Base-by-base conservation (phyloP, 1,140 invertebrate species). In the Capitella teleta region DNA sequence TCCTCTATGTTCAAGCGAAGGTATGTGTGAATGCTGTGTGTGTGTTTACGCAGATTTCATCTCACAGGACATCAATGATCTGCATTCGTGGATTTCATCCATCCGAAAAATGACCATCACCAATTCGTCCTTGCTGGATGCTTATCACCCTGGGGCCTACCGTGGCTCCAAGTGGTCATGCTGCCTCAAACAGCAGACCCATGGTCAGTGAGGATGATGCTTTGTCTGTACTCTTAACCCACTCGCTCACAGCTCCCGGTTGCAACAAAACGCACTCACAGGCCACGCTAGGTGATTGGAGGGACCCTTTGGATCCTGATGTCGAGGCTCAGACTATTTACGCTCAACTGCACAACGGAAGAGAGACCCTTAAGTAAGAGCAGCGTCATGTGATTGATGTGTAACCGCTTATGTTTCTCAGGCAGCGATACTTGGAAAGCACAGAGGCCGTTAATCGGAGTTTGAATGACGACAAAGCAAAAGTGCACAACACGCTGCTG, bases 1-100 rank as follows among this genome's bases (percentile, higher is more conserved):
- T 61, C 43, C 51, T 61, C 8, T 61, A 61, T 44, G 57, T 61
- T 32, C 57, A 59, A 26, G 59, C 57, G 21, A 61, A 59, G 55
- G 59, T 61, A 28, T 4, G 48, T 28, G 12, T 26, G 24, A 32
- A 10, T 41, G 38, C 18, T 41, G 23, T 19, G 12, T 41, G n/a
- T n/a, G n/a, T n/a, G n/a, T n/a, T n/a, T n/a, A n/a, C n/a, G n/a
- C n/a, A n/a, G n/a, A n/a, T n/a, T n/a, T n/a, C n/a, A n/a, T n/a
- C n/a, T n/a, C n/a, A 8, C 49, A 61, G 59, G 56, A 61, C 51
- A 53, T 61, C 21, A 61, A 61, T 52, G 57, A 59, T 21, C 42
- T 59, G 18, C 54, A 54, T 21, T 57, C 49, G n/a, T 61, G 59
- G 59, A 55, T 61, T 6, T 61, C 59, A 2, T 52, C 57, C 19